Conservation (phyloP, 2,113 vertebrate genomes). For the Ictidomys tridecemlineatus region DNA sequence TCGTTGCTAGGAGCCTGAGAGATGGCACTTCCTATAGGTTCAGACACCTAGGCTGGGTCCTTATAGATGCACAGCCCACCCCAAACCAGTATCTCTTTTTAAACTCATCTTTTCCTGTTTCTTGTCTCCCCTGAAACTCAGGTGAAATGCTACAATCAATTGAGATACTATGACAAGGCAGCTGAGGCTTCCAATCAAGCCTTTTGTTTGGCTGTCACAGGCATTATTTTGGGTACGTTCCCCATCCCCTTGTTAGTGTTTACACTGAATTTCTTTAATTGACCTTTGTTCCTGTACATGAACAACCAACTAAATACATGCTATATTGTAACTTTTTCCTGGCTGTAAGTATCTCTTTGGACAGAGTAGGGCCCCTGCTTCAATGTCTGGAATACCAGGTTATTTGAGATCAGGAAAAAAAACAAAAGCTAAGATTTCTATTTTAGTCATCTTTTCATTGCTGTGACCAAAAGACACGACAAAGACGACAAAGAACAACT, state of each 20-base stretch:
- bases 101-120: conserved; percentile 2
- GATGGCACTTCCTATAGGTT: neutral
- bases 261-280: neutral
- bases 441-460: no score
- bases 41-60: neutral
- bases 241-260: neutral
- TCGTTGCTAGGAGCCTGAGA: neutral
- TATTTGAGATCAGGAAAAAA: neutral
- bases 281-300: neutral
- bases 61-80: neutral
- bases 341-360: neutral
- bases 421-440: neutral
- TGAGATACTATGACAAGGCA: neutral
- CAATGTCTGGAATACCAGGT: neutral
- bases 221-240: neutral
- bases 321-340: neutral
- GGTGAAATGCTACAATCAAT: conserved; percentile 20
- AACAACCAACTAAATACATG: conserved; percentile 50
- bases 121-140: neutral
- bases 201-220: neutral
- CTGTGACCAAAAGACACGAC: no score
- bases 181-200: neutral
- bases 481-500: no score
- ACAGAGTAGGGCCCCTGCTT: neutral
- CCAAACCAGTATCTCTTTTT: neutral